These are phyloP conservation scores for Podiceps cristatus DNA, from an alignment of 2,113 vertebrate genomes.

Conservation along the genomic window DNA sequence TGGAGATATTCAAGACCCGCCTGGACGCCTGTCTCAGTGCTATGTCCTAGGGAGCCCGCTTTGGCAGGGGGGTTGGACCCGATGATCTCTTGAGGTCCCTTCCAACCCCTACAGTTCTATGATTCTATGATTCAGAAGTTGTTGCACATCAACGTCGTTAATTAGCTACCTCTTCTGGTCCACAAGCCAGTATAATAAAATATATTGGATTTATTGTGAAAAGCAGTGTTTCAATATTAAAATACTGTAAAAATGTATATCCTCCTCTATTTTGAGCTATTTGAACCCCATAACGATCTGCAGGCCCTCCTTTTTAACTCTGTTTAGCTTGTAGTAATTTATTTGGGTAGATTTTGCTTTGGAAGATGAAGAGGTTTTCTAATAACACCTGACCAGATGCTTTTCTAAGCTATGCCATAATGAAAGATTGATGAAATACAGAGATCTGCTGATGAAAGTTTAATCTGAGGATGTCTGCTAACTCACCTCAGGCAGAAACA, in stretches of 20 bases:
- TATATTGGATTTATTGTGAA: background rate
- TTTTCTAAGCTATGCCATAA: constrained; percentile 62
- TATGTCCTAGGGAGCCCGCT: too few species aligned
- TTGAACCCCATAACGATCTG: background rate
- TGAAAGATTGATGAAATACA: constrained; percentile 85
- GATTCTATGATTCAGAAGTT: too few species aligned
- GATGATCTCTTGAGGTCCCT: too few species aligned
- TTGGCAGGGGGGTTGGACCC: too few species aligned
- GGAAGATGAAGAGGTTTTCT: constrained; percentile 72
- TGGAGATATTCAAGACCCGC: too few species aligned
- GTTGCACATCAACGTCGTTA: background rate
- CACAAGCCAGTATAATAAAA: background rate
- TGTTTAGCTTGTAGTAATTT: background rate
- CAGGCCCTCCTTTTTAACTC: background rate
- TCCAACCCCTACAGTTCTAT: too few species aligned
- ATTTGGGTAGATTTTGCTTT: background rate
- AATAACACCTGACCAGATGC: constrained; percentile 54
- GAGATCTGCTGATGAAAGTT: constrained; percentile 80
- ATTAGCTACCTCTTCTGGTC: background rate
- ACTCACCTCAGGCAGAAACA: constrained; percentile 47
- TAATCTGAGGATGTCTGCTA: constrained; percentile 74
- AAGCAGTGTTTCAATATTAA: background rate
- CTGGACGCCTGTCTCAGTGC: too few species aligned
- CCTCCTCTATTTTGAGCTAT: background rate
- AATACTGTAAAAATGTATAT: background rate